phyloP scores from a whole-genome alignment of 2,113 vertebrate species.

The Martes martes region DNA sequence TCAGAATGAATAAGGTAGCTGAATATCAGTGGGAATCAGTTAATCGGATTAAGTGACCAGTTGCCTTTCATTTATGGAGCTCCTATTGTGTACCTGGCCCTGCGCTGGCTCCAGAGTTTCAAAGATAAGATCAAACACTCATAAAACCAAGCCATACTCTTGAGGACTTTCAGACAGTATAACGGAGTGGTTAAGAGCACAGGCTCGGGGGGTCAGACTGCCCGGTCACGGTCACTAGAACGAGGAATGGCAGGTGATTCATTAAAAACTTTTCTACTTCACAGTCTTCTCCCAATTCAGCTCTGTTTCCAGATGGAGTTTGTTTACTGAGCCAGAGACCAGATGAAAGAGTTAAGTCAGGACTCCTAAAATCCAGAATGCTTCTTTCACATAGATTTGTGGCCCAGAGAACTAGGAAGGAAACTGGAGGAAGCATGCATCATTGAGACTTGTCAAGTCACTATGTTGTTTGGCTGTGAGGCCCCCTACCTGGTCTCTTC shows the following conservation, averaged over 20 bases:
- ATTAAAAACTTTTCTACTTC: neutral
- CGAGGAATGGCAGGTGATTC: conserved; percentile 29
- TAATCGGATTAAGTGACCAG: conserved; percentile 7
- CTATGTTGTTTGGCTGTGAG: neutral
- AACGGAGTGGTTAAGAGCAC: neutral
- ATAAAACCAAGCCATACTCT: conserved; percentile 23
- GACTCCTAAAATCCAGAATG: neutral
- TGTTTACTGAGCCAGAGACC: neutral
- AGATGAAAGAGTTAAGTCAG: neutral
- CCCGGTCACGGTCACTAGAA: neutral
- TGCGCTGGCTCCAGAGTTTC: conserved; percentile 5
- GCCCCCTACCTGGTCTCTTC: neutral
- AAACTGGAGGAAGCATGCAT: neutral
- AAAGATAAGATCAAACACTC: conserved; percentile 57
- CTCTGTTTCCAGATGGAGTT: conserved; percentile 27
- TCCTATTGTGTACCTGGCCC: conserved; percentile 27
- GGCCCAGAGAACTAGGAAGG: neutral
- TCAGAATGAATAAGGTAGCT: conserved; percentile 19
- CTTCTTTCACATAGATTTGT: neutral
- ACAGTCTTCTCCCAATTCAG: neutral
- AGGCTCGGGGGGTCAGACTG: neutral
- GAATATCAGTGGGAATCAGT: neutral
- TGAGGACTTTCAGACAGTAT: neutral
- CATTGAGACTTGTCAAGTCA: neutral
- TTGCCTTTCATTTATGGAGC: neutral